Conservation (phyloP, 1,140 invertebrate genomes). For the Diploscapter pachys region DNA sequence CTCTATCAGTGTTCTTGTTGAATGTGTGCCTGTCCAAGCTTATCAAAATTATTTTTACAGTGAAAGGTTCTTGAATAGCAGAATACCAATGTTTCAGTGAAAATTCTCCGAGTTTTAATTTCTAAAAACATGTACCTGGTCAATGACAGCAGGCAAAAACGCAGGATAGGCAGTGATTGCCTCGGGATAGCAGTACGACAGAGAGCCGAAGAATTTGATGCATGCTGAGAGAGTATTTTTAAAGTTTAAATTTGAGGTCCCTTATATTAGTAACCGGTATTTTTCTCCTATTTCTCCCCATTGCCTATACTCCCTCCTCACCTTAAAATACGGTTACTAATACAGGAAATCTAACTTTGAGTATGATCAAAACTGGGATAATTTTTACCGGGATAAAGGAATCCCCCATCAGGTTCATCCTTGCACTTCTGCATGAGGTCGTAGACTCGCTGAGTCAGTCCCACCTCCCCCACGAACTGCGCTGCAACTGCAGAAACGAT, state of each 20-base stretch:
- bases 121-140: not conserved
- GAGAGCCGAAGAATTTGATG: conserved; percentile 10
- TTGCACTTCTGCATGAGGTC: not conserved
- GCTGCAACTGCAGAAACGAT: not conserved
- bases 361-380: too few relatives aligned
- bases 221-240: conserved; percentile 2
- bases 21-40: too few relatives aligned
- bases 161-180: not conserved
- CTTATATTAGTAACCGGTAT: too few relatives aligned
- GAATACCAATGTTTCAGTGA: too few relatives aligned
- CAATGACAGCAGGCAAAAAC: not conserved
- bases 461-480: not conserved
- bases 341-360: too few relatives aligned
- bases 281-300: not conserved
- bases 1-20: too few relatives aligned
- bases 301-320: conserved; percentile 1
- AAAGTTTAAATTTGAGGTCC: not conserved
- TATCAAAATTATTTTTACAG: too few relatives aligned
- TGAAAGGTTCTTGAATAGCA: too few relatives aligned
- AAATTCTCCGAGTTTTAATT: too few relatives aligned
- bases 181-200: conserved; percentile 12
- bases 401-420: conserved; percentile 7
- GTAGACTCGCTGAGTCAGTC: not conserved
- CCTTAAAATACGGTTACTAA: not conserved
- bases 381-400: conserved; percentile 2